Percentiles rank a stretch among this genome's conserved stretches.
Evolutionary conservation across 1,140 invertebrate species (phyloP).

Genomic region (Bathynomus jamesi): DNA sequence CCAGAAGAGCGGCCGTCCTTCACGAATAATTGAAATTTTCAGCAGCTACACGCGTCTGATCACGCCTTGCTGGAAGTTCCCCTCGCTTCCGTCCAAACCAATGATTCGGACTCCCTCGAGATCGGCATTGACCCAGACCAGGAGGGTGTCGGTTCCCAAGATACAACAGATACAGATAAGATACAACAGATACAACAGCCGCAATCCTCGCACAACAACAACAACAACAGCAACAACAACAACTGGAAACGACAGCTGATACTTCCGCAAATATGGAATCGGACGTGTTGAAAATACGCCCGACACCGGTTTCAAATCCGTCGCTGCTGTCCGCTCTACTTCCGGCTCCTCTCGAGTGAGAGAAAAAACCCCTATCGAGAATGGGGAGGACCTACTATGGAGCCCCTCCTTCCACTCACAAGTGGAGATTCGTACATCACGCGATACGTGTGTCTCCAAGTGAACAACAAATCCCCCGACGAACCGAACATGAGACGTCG

Average conservation of each 20-base stretch:
- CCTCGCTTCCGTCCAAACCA: slow-evolving; percentile 19
- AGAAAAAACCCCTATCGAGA: slow-evolving; percentile 22
- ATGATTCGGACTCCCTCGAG: slow-evolving; percentile 26
- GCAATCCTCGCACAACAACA: slow-evolving; percentile 1
- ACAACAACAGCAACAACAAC: too few relatives aligned
- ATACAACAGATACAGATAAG: too few relatives aligned
- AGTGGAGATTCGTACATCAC: slow-evolving; percentile 26
- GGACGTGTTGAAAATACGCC: too few relatives aligned
- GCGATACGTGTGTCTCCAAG: slow-evolving; percentile 10
- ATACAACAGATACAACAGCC: slow-evolving; percentile 12
- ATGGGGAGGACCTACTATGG: slow-evolving; percentile 28
- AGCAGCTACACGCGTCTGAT: slow-evolving; percentile 21
- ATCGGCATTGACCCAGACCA: slow-evolving; percentile 16
- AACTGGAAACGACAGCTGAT: too few relatives aligned
- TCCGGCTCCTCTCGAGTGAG: too few relatives aligned
- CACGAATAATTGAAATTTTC: slow-evolving; percentile 15
- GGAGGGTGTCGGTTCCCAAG: slow-evolving; percentile 13
- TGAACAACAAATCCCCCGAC: background rate
- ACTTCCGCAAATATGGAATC: too few relatives aligned
- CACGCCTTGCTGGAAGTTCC: slow-evolving; percentile 26
- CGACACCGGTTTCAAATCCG: too few relatives aligned
- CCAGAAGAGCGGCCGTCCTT: background rate
- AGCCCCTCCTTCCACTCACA: slow-evolving; percentile 23
- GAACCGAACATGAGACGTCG: background rate
- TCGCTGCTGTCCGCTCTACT: too few relatives aligned